A percentile compares a stretch with the other conserved stretches of the same genome.
Evolutionary conservation across 2,888 invertebrate genomes (phyloP).

Genomic region (Pammene aurita): DNA sequence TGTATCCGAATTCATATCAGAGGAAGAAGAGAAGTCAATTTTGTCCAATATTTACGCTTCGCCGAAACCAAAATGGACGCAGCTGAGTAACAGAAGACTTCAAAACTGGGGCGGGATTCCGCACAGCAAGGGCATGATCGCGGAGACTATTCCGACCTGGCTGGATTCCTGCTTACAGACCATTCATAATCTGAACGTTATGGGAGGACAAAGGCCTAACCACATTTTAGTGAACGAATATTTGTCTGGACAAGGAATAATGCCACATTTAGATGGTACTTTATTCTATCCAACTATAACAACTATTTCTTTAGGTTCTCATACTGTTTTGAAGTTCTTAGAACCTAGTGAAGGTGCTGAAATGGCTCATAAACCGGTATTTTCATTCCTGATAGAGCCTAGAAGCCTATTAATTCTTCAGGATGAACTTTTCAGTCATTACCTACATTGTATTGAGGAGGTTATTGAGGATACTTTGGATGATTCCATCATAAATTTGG

Average conservation of each 20-base stretch:
- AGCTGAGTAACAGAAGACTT: conserved; percentile 93
- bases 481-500: conserved; percentile 85
- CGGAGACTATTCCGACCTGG: conserved; percentile 95
- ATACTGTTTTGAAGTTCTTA: conserved; percentile 94
- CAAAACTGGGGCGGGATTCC: conserved; percentile 99
- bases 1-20: conserved; percentile 93
- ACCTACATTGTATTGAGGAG: conserved; percentile 94
- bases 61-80: conserved; percentile 98
- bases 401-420: conserved; percentile 94
- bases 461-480: conserved; percentile 85
- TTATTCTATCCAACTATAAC: conserved; percentile 96
- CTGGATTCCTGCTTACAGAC: conserved; percentile 87
- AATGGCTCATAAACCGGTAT: conserved; percentile 70
- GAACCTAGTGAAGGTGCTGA: conserved; percentile 71
- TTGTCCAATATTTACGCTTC: conserved; percentile 88
- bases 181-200: conserved; percentile 86
- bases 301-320: conserved; percentile 95
- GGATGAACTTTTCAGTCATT: conserved; percentile 91
- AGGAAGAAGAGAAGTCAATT: conserved; percentile 87
- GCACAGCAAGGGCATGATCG: conserved; percentile 96
- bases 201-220: conserved; percentile 90
- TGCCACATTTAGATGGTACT: conserved; percentile 98
- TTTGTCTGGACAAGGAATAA: conserved; percentile 95
- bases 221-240: conserved; percentile 98
- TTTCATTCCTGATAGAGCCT: conserved; percentile 92